Percentiles rank a stretch among this genome's conserved stretches.
These are phyloP conservation scores for Drosophila nigricruria DNA, from an alignment of 2,888 invertebrate genomes.

Conservation along the genomic window DNA sequence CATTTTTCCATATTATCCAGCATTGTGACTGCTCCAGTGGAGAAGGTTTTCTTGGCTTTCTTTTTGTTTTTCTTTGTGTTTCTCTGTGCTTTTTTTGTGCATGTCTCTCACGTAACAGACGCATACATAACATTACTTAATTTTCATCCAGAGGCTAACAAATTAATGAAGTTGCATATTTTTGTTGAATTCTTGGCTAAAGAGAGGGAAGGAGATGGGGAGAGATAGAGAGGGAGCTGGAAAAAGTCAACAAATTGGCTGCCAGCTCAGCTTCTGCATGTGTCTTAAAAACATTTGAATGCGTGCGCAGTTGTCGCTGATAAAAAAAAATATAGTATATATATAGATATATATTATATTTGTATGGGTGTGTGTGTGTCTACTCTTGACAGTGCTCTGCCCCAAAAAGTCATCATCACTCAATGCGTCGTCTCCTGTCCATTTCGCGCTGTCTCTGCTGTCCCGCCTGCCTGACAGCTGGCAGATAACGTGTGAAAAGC, in stretches of 20 bases:
- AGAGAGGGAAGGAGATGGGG: neutral
- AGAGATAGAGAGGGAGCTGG: neutral
- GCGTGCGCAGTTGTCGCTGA: slow-evolving; percentile 15
- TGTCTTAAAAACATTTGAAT: slow-evolving; percentile 35
- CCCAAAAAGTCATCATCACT: slow-evolving; percentile 50
- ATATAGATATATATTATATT: slow-evolving; percentile 6
- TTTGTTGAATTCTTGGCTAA: slow-evolving; percentile 33
- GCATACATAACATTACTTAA: slow-evolving; percentile 81
- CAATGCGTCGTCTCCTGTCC: slow-evolving; percentile 23
- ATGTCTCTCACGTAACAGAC: slow-evolving; percentile 77
- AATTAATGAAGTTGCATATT: slow-evolving; percentile 74
- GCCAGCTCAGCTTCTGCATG: slow-evolving; percentile 25
- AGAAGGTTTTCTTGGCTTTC: slow-evolving; percentile 11
- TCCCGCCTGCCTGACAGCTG: slow-evolving; percentile 6
- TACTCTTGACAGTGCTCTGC: slow-evolving; percentile 12
- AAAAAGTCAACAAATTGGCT: slow-evolving; percentile 33
- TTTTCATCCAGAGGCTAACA: slow-evolving; percentile 52
- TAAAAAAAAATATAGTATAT: slow-evolving; percentile 2
- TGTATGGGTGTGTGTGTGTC: neutral
- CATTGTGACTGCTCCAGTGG: slow-evolving; percentile 14
- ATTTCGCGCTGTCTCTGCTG: neutral
- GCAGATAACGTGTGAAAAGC: slow-evolving; percentile 46
- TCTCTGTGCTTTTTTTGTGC: slow-evolving; percentile 23
- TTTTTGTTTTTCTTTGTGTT: neutral
- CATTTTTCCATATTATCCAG: slow-evolving; percentile 77